Conservation (phyloP, 2,797 vertebrate genomes). For the Arrhamphus sclerolepis region DNA sequence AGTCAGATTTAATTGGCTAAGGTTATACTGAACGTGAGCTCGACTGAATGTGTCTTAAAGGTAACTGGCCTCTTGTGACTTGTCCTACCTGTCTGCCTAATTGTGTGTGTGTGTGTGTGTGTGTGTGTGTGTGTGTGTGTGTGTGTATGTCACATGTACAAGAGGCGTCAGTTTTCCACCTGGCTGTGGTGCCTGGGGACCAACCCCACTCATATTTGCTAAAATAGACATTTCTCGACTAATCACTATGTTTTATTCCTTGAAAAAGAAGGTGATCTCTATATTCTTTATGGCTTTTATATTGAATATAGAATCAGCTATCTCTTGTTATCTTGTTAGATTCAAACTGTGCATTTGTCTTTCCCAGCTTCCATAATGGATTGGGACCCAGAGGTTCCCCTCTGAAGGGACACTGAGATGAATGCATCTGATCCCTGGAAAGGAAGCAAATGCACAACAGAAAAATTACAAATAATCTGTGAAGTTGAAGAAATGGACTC, state of each 20-base stretch:
- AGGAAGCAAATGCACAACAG: conserved; percentile 11
- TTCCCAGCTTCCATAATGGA: conserved; percentile 8
- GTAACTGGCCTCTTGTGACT: conserved; percentile 33
- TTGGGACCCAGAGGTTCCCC: conserved; percentile 15
- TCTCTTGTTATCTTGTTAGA: background rate
- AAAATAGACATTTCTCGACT: conserved; percentile 19
- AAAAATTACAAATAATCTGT: background rate
- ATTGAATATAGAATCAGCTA: background rate
- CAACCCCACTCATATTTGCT: conserved; percentile 22
- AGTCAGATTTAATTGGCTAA: conserved; percentile 7
- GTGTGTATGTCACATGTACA: conserved; percentile 35
- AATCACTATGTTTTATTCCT: background rate
- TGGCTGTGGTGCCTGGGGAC: conserved; percentile 37
- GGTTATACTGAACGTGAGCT: background rate
- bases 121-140: conserved; percentile 34
- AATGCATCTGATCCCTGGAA: conserved; percentile 48
- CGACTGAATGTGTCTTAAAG: conserved; percentile 25
- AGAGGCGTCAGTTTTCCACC: conserved; percentile 46
- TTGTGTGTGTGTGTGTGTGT: conserved; percentile 27
- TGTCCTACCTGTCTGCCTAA: conserved; percentile 30
- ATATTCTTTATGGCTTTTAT: background rate
- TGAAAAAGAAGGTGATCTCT: background rate
- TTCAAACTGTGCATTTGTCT: conserved; percentile 18
- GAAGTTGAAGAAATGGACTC: conserved; percentile 1
- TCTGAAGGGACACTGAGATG: conserved; percentile 25